Base-by-base conservation (phyloP, 2,797 vertebrate genomes). In the Sarcophilus harrisii region DNA sequence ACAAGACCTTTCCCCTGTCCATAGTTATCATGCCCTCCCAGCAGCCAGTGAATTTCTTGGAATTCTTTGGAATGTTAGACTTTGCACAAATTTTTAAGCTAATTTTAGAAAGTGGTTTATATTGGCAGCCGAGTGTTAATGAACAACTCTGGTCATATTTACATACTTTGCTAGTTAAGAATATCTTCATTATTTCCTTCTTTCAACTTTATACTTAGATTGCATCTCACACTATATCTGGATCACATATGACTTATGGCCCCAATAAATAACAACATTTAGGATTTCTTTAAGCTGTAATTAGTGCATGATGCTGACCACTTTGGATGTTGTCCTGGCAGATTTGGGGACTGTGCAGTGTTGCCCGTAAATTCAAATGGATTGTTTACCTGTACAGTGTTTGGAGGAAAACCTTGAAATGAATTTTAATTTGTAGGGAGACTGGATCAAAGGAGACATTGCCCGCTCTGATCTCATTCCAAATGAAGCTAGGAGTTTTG, bases 41-140 rank as follows among this genome's bases (percentile, higher is more conserved):
- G 95, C 55, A 29, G 58, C 62, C 57, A 52, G 32, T 10, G 38
- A 21, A 3, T 13, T 54, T 60, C 90, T 58, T 54, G 1, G 13
- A 81, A 58, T 57, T 49, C 29, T 58, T 55, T 93, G 94, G 96
- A 97, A 97, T 95, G 95, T 96, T 92, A 94, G 95, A 54, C 96
- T 97, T 96, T 12, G 38, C 55, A 89, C 92, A 96, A 95, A 97
- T 95, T 96, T 96, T 94, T 94, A 66, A 91, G 95, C 97, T 97
- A 97, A 97, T 97, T 98, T 97, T 98, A 95, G 97, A 97, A 97
- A 98, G 96, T 66, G 91, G 97, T 98, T 98, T 98, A 97, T 97
- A 73, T 97, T 97, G 96, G 96, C 97, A 0, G 10, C 94, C 95
- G 60, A 27, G 90, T 97, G 95, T 95, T 98, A 98, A 97, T 97